phyloP scores from a whole-genome alignment of 2,888 invertebrate species.

The Lordiphosa fenestrarum region DNA sequence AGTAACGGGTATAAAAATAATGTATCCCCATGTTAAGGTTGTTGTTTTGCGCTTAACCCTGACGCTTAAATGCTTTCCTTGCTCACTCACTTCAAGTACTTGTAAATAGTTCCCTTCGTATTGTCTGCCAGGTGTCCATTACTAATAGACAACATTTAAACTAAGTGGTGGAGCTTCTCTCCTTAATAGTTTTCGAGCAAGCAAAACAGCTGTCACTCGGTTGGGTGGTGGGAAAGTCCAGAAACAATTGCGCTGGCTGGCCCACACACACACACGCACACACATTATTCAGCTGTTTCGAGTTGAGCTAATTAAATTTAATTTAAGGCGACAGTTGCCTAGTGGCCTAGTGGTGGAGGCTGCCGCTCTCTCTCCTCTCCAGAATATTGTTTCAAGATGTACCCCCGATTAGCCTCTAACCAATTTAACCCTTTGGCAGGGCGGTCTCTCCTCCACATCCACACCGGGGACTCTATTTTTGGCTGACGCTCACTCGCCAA shows the following conservation, averaged over 20 bases:
- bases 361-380: conserved; percentile 7
- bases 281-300: conserved; percentile 38
- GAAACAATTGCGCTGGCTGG: conserved; percentile 37
- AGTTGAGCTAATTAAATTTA: conserved; percentile 45
- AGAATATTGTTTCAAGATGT: conserved; percentile 24
- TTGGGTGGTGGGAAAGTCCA: neutral
- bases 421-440: conserved; percentile 52
- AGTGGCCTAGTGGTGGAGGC: too few species aligned
- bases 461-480: conserved; percentile 38
- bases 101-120: too few species aligned
- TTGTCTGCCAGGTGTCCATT: too few species aligned
- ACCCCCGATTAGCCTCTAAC: conserved; percentile 43
- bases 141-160: too few species aligned
- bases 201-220: too few species aligned
- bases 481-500: conserved; percentile 34
- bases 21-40: too few species aligned
- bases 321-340: conserved; percentile 44
- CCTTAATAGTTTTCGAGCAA: too few species aligned
- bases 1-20: too few species aligned
- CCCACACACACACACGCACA: neutral
- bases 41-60: too few species aligned
- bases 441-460: conserved; percentile 8
- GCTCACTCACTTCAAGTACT: too few species aligned
- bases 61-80: too few species aligned
- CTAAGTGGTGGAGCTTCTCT: too few species aligned